A percentile compares a stretch with the other conserved stretches of the same genome.
These are phyloP conservation scores for Neoarius graeffei DNA, from an alignment of 2,113 vertebrate genomes.

Conservation along the genomic window DNA sequence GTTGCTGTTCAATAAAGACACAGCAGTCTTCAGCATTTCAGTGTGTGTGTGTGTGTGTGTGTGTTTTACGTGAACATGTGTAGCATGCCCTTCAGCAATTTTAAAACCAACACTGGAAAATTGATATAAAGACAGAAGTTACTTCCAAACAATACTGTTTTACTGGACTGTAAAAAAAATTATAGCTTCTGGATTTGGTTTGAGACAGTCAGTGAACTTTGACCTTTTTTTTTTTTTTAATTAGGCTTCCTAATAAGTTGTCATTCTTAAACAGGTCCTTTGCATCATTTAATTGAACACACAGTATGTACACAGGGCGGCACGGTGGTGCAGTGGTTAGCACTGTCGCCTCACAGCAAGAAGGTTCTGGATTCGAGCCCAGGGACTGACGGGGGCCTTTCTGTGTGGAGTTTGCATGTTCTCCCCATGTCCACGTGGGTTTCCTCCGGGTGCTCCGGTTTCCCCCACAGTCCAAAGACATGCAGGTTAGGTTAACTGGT, in stretches of 20 bases:
- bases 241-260: conserved; percentile 2
- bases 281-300: background rate
- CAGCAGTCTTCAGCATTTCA: conserved; percentile 27
- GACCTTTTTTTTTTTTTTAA: conserved; percentile 10
- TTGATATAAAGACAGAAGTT: conserved; percentile 34
- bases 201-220: background rate
- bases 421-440: too few species aligned
- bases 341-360: too few species aligned
- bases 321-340: too few species aligned
- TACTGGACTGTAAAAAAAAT: conserved; percentile 40
- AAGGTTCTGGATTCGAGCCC: too few species aligned
- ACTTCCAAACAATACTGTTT: conserved; percentile 19
- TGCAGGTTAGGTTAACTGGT: too few species aligned
- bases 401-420: too few species aligned
- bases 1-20: conserved; percentile 31
- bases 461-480: too few species aligned
- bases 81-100: background rate
- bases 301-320: background rate
- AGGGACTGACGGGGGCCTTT: too few species aligned
- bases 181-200: conserved; percentile 43
- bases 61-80: conserved; percentile 23
- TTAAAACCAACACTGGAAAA: conserved; percentile 39
- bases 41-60: background rate
- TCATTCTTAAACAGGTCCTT: conserved; percentile 15
- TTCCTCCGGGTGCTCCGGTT: too few species aligned